Conservation (phyloP, 2,113 vertebrate genomes). For the Zapus hudsonius region DNA sequence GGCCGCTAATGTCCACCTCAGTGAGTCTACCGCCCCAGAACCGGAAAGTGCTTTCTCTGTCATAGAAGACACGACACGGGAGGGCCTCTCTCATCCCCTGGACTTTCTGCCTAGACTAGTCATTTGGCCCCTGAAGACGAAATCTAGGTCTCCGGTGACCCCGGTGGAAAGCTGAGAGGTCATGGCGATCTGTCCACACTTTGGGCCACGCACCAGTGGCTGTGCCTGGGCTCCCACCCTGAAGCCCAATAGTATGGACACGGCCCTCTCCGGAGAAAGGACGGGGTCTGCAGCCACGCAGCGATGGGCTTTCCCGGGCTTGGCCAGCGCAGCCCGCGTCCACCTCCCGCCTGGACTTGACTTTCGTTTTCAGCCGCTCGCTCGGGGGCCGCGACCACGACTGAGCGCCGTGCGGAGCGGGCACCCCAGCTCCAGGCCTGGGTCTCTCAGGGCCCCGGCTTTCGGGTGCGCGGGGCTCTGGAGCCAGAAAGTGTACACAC, state of each 20-base stretch:
- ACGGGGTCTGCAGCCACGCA: too few species aligned
- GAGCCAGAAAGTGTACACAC: conserved; percentile 95
- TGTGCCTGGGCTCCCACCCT: too few species aligned
- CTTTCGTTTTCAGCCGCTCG: not conserved
- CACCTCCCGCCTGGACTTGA: not conserved
- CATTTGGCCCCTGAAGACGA: too few species aligned
- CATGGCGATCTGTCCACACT: too few species aligned
- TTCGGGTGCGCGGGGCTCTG: conserved; percentile 89
- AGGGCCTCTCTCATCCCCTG: not conserved
- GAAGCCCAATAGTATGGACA: too few species aligned
- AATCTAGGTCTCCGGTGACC: too few species aligned
- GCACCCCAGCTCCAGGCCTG: conserved; percentile 79
- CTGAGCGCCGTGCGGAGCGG: too few species aligned
- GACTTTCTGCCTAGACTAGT: not conserved
- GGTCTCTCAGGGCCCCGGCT: conserved; percentile 87
- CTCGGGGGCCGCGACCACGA: conserved; percentile 52
- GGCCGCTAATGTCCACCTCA: not conserved
- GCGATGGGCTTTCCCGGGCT: not conserved
- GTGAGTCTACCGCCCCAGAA: accelerated
- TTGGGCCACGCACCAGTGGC: too few species aligned
- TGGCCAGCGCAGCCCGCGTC: accelerated
- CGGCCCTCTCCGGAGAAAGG: too few species aligned
- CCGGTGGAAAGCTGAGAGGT: too few species aligned
- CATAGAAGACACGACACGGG: too few species aligned
- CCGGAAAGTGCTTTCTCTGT: too few species aligned